Evolutionary conservation across 2,888 invertebrate genomes (phyloP), one percentile per base, ranked within the genome.

Genomic region (Neuroscelio doddi): DNA sequence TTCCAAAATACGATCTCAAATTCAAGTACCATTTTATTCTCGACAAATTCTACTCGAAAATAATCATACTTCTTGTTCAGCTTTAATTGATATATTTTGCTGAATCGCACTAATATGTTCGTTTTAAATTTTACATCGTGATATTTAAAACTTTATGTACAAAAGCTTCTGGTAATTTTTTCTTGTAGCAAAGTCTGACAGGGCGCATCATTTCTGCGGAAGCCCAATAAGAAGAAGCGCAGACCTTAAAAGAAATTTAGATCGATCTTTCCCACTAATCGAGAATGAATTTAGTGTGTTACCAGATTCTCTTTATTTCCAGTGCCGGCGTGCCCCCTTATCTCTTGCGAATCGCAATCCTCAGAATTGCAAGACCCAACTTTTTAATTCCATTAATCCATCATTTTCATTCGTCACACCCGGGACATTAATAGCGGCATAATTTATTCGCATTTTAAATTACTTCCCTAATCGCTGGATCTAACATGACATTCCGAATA

Each of bases 361-460:
- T 62, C 58, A 45, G 47, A 61, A 63, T 55, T 51, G 66, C 66
- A 58, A 55, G 53, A 63, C 45, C 58, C 32, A 58, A 67, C 62
- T 67, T 67, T 67, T 67, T 63, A 67, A 63, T 67, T 67, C 58
- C 67, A 62, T 67, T 67, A 67, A 67, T 67, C 63, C 63, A 58
- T 67, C 67, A 67, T 67, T 67, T 67, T 67, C 67, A 63, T 67
- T 67, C 63, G 63, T 67, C 67, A 63, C 63, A 59, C 55, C 50
- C 56, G 67, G 47, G 67, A 59, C 67, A 67, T 67, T 63, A 67
- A 67, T 67, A 67, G 67, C 52, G 52, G 55, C 58, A 58, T 63
- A 67, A 67, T 67, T 63, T 67, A 67, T 67, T 67, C 67, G 58
- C 67, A 63, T 67, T 63, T 63, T 62, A 67, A 67, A 67, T 67